Evolutionary conservation across 2,888 invertebrate genomes (phyloP), one percentile per base, ranked within the genome.

Genomic region (Isotomurus palustris): DNA sequence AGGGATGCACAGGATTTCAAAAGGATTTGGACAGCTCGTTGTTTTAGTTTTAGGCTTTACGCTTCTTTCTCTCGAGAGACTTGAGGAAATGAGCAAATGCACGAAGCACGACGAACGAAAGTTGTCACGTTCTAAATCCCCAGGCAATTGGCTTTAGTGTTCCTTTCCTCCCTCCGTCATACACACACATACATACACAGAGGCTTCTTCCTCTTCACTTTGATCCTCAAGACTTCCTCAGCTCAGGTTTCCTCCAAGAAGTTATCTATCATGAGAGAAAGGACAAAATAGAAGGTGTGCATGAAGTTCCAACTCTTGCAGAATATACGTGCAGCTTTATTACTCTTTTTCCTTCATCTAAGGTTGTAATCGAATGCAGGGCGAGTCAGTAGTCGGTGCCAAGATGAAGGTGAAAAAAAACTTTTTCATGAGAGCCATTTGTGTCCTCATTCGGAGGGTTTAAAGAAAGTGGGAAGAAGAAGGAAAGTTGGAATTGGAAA

Each of bases 101-200:
- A 58, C 64, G 50, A 55, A n/a, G n/a, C n/a, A 58, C 65, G 66
- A 64, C 64, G 56, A 56, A 60, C 62, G 59, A 56, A 60, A 64
- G 64, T 68, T 68, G 68, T 68, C 68, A 68, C 68, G 68, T 66
- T 68, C 64, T 52, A 58, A 65, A 63, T 68, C 68, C 69, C 69
- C 53, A 58, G 69, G 64, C 67, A 64, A 66, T 66, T 68, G 64
- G 60, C 60, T 64, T 66, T n/a, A n/a, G n/a, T n/a, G n/a, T n/a
- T 57, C 38, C 43, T 43, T 32, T 56, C 19, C 45, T 41, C 44
- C 43, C 40, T 43, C 43, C 27, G 8, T n/a, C n/a, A n/a, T n/a
- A n/a, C n/a, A n/a, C n/a, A n/a, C n/a, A n/a, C n/a, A n/a, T n/a
- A n/a, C n/a, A n/a, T n/a, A n/a, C n/a, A n/a, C n/a, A n/a, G n/a